Percentiles rank a stretch among this genome's conserved stretches.
phyloP scores from a whole-genome alignment of 2,888 invertebrate genomes.

The Tenthredo livida region DNA sequence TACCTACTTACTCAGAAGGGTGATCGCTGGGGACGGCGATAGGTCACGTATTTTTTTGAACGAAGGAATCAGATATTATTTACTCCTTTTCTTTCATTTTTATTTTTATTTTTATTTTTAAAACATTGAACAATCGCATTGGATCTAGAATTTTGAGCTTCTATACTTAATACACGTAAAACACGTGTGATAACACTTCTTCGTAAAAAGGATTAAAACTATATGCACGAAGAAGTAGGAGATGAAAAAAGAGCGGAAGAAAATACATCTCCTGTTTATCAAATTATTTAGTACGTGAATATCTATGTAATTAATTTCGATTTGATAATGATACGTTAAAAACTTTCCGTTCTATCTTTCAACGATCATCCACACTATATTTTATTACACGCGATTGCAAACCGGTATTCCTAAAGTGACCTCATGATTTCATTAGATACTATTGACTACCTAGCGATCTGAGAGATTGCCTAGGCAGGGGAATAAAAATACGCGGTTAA shows the following conservation, averaged over 20 bases:
- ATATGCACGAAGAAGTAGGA: conserved; percentile 5
- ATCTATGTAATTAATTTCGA: neutral
- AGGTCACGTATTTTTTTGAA: conserved; percentile 16
- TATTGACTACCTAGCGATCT: neutral
- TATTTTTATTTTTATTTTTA: neutral
- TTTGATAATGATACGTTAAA: neutral
- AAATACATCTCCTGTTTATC: neutral
- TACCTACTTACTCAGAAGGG: neutral
- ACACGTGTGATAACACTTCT: neutral
- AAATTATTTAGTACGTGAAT: neutral
- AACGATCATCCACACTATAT: neutral
- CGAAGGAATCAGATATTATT: neutral
- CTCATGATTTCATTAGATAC: conserved; percentile 4
- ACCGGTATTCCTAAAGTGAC: conserved; percentile 29
- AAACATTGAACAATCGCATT: neutral
- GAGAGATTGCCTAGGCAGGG: neutral
- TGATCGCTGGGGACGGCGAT: conserved; percentile 21
- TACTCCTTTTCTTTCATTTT: neutral
- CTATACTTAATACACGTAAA: neutral
- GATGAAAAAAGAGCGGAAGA: neutral
- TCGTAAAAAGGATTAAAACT: neutral
- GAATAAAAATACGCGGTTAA: conserved; percentile 13
- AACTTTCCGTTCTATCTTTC: neutral
- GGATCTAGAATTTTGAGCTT: neutral
- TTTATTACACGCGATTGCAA: conserved; percentile 7